phyloP scores from a whole-genome alignment of 2,888 invertebrate genomes.

The Melieria crassipennis region DNA sequence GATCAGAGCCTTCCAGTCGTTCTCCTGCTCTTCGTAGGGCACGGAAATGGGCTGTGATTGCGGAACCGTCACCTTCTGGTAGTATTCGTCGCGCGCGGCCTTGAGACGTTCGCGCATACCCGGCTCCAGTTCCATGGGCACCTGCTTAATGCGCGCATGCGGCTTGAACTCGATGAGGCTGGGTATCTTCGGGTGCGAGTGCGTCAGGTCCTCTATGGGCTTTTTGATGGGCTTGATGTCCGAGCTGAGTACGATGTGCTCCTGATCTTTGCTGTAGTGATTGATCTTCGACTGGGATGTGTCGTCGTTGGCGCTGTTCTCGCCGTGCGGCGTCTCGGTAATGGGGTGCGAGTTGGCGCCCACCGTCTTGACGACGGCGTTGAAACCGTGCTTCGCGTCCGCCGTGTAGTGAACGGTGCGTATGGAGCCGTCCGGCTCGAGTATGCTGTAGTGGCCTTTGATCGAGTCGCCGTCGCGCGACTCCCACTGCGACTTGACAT shows the following conservation, averaged over 20 bases:
- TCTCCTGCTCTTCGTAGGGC: conserved; percentile 51
- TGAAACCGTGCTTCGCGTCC: conserved; percentile 69
- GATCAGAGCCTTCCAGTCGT: conserved; percentile 60
- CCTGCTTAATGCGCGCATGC: conserved; percentile 60
- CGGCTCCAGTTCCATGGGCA: conserved; percentile 61
- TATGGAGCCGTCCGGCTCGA: conserved; percentile 74
- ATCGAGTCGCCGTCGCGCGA: conserved; percentile 69
- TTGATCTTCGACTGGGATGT: conserved; percentile 66
- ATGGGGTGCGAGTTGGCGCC: conserved; percentile 65
- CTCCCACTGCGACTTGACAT: conserved; percentile 71
- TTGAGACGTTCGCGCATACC: conserved; percentile 54
- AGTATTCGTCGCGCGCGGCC: conserved; percentile 55
- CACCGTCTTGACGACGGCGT: conserved; percentile 68
- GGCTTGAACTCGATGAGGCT: conserved; percentile 62
- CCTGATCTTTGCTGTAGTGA: conserved; percentile 65
- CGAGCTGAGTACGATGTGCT: conserved; percentile 64
- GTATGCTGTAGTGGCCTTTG: conserved; percentile 72
- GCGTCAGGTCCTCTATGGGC: conserved; percentile 59
- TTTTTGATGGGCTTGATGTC: conserved; percentile 58
- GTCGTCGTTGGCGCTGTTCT: conserved; percentile 52
- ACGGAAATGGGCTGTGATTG: conserved; percentile 39
- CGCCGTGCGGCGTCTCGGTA: conserved; percentile 58
- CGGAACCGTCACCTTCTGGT: conserved; percentile 41
- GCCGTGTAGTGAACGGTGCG: conserved; percentile 70
- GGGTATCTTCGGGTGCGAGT: conserved; percentile 61